Evolutionary conservation across 1,140 invertebrate species (phyloP).

Genomic region (Apis cerana): DNA sequence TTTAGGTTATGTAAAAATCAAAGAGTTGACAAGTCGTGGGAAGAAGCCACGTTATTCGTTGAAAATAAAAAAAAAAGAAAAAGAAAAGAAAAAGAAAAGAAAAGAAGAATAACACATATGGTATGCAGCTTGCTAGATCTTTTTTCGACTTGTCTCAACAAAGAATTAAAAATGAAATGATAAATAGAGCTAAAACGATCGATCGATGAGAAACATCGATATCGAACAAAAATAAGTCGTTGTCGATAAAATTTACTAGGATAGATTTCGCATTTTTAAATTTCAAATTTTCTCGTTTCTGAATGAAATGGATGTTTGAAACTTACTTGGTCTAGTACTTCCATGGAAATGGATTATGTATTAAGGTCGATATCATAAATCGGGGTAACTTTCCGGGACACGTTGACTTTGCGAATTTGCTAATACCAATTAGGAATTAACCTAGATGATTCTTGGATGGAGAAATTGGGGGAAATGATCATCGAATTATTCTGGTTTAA

Average conservation of each 20-base stretch:
- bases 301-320: no score
- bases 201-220: neutral
- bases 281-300: neutral
- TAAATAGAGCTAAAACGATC: neutral
- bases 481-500: neutral
- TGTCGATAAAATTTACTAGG: neutral
- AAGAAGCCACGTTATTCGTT: neutral
- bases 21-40: neutral
- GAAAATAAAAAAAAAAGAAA: neutral
- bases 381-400: neutral
- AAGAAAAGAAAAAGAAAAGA: neutral
- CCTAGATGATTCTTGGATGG: neutral
- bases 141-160: neutral
- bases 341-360: conserved; percentile 10
- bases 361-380: conserved; percentile 32
- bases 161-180: neutral
- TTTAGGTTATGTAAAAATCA: neutral
- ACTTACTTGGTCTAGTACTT: neutral
- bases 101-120: neutral
- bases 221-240: neutral
- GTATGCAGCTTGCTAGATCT: neutral
- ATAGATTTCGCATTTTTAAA: neutral
- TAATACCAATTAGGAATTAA: conserved; percentile 16
- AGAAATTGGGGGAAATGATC: neutral
- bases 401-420: neutral